phyloP scores from a whole-genome alignment of 2,797 vertebrate species.

The Zalophus californianus region DNA sequence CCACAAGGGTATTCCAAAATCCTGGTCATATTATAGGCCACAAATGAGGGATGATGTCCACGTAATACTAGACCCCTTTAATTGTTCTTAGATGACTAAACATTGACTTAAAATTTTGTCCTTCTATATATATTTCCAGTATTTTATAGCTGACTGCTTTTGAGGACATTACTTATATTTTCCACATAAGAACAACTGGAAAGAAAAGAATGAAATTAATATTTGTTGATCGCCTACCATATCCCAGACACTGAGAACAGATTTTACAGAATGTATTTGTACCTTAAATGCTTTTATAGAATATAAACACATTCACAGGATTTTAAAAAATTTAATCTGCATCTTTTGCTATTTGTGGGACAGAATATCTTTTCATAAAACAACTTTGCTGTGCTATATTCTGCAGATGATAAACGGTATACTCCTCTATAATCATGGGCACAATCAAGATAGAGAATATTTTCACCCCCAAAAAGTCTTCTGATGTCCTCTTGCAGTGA shows the following conservation, averaged over 20 bases:
- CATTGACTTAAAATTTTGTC: not conserved
- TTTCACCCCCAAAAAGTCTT: not conserved
- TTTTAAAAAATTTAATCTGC: not conserved
- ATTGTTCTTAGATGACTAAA: not conserved
- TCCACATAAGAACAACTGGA: not conserved
- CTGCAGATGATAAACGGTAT: not conserved
- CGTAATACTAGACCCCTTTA: not conserved
- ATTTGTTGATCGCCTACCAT: not conserved
- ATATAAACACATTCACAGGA: not conserved
- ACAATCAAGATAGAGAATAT: not conserved
- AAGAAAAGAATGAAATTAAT: constrained; percentile 6
- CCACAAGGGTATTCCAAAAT: not conserved
- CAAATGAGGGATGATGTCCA: not conserved
- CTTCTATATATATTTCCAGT: not conserved
- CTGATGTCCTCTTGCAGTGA: not conserved
- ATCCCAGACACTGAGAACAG: not conserved
- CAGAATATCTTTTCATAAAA: not conserved
- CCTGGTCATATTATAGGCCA: not conserved
- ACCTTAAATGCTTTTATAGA: not conserved
- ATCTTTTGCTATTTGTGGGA: constrained; percentile 5
- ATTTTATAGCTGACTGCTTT: not conserved
- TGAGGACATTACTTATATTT: not conserved
- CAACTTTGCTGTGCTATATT: not conserved
- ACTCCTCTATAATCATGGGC: not conserved
- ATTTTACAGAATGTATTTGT: not conserved